phyloP scores from a whole-genome alignment of 2,888 invertebrate genomes.

The Ceramica pisi region DNA sequence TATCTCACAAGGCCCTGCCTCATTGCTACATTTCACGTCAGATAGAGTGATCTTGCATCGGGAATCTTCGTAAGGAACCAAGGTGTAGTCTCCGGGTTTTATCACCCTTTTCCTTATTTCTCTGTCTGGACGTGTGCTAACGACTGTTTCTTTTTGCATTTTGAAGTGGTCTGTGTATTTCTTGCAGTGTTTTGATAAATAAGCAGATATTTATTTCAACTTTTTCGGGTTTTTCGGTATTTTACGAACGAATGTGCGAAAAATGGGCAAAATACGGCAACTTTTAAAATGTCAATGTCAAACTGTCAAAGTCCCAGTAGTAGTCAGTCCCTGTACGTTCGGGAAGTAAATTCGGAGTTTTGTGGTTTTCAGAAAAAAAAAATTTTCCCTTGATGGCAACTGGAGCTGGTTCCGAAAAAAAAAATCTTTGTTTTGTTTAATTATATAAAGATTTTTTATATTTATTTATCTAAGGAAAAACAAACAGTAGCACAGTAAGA shows the following conservation, averaged over 20 bases:
- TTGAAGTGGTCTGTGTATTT: conserved; percentile 28
- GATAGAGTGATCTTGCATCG: conserved; percentile 81
- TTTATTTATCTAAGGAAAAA: too few relatives aligned
- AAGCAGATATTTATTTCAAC: not conserved
- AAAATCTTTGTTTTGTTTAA: too few relatives aligned
- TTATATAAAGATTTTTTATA: too few relatives aligned
- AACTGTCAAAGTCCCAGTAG: too few relatives aligned
- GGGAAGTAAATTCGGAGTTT: not conserved
- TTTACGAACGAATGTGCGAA: conserved; percentile 1
- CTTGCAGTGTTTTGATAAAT: not conserved
- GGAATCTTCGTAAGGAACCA: conserved; percentile 86
- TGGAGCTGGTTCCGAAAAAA: too few relatives aligned
- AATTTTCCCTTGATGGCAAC: too few relatives aligned
- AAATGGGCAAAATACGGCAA: not conserved
- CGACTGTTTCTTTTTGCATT: conserved; percentile 78
- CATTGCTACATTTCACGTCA: conserved; percentile 77
- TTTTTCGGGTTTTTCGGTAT: not conserved
- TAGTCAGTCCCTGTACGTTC: too few relatives aligned
- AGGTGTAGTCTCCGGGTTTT: conserved; percentile 81
- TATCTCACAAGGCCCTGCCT: conserved; percentile 75
- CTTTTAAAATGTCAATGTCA: conserved; percentile 32
- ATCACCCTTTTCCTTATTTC: conserved; percentile 83
- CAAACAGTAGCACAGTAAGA: too few relatives aligned
- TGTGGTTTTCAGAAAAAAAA: too few relatives aligned
- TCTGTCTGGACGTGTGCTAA: conserved; percentile 80